Percentiles rank a stretch among this genome's conserved stretches.
Conservation (phyloP, 1,140 invertebrate species). For the Radopholus similis region DNA sequence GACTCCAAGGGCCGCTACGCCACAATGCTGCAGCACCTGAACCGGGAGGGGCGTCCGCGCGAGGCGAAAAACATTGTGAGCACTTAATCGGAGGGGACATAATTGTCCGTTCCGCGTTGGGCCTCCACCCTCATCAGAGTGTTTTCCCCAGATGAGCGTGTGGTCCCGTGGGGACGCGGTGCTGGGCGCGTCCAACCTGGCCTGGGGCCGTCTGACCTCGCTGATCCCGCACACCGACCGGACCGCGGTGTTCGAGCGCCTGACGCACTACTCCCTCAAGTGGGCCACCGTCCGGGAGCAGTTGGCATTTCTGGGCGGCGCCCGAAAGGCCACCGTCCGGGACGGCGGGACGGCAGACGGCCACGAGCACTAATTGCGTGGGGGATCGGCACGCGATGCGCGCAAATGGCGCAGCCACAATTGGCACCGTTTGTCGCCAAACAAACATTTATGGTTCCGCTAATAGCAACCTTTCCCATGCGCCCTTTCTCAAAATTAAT, state of each 20-base stretch:
- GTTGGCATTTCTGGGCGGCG: slow-evolving; percentile 5
- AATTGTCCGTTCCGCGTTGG: not conserved
- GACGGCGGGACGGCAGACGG: too few species aligned
- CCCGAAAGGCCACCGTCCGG: too few species aligned
- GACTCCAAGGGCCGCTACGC: not conserved
- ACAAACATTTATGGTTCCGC: too few species aligned
- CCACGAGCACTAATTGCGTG: too few species aligned
- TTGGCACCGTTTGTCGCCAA: too few species aligned
- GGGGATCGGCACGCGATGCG: too few species aligned
- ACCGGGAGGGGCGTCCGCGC: not conserved
- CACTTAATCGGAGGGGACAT: not conserved
- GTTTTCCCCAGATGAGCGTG: not conserved
- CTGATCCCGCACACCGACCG: slow-evolving; percentile 5
- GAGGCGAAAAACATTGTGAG: not conserved
- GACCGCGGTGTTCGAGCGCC: not conserved
- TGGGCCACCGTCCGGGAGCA: slow-evolving; percentile 3
- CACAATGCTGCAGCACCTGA: not conserved
- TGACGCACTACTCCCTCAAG: slow-evolving; percentile 4
- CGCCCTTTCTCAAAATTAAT: too few species aligned
- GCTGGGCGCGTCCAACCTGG: slow-evolving; percentile 5
- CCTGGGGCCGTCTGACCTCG: slow-evolving; percentile 10
- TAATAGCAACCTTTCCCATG: too few species aligned
- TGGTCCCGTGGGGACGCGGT: slow-evolving; percentile 2
- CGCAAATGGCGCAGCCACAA: too few species aligned
- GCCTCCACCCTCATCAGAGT: not conserved